Evolutionary conservation across 2,113 vertebrate genomes (phyloP).

Genomic region (Mastomys coucha): DNA sequence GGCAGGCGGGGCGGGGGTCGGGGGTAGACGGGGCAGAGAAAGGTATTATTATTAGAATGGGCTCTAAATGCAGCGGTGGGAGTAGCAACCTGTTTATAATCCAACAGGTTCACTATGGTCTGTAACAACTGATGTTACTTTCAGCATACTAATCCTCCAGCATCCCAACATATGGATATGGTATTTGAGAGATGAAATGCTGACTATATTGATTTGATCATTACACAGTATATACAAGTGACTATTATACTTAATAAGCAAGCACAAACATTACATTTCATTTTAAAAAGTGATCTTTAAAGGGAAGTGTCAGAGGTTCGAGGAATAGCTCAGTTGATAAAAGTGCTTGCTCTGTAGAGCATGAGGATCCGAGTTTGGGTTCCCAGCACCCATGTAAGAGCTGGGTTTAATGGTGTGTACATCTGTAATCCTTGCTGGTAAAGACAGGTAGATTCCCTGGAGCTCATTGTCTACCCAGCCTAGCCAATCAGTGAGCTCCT

Average conservation of each 20-base stretch:
- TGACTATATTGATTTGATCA: no score
- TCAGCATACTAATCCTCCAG: background rate
- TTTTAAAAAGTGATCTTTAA: background rate
- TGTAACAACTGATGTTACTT: background rate
- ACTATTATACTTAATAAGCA: background rate
- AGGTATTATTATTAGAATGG: background rate
- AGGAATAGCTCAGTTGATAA: background rate
- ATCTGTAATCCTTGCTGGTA: background rate
- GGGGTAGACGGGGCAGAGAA: background rate
- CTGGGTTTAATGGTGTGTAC: background rate
- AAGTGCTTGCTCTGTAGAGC: background rate
- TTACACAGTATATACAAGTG: background rate
- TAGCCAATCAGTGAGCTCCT: background rate
- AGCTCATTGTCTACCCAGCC: background rate
- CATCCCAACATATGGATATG: background rate
- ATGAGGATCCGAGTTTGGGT: background rate
- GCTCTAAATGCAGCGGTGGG: background rate
- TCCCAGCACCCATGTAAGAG: background rate
- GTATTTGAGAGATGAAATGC: background rate
- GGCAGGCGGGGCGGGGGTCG: background rate
- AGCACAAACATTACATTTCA: background rate
- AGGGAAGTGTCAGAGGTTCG: background rate
- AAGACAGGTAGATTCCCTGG: background rate
- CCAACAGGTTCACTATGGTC: background rate
- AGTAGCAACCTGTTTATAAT: background rate